Percentiles rank a stretch among this genome's conserved stretches.
phyloP scores from a whole-genome alignment of 2,113 vertebrate genomes.

The Trogon melanurus region DNA sequence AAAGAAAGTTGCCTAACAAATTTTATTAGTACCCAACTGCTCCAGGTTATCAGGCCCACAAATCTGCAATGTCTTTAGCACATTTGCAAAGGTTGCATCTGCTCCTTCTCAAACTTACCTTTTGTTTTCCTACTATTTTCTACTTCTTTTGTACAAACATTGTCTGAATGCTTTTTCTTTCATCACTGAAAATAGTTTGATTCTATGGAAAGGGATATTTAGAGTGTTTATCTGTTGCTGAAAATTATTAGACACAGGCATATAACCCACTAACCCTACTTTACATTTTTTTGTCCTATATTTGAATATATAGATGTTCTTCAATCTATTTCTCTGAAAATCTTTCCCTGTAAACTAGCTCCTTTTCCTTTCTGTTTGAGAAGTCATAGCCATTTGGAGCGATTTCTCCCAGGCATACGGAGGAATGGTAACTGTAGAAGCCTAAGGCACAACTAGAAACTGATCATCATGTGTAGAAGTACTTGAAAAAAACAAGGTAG shows the following conservation, averaged over 20 bases:
- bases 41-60: not conserved
- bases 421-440: not conserved
- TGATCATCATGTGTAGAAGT: not conserved
- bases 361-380: not conserved
- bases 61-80: not conserved
- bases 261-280: not conserved
- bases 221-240: not conserved
- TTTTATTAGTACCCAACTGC: not conserved
- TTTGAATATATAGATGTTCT: not conserved
- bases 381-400: not conserved
- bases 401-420: not conserved
- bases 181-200: not conserved
- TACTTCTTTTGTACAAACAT: not conserved
- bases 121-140: not conserved
- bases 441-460: not conserved
- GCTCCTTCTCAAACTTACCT: not conserved
- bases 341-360: not conserved
- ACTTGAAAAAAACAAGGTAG: not conserved
- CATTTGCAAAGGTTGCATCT: not conserved
- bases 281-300: not conserved
- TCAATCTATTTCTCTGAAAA: not conserved
- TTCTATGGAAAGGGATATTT: not conserved
- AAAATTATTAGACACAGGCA: not conserved
- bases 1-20: not conserved
- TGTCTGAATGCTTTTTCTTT: not conserved